Conservation (phyloP, 2,888 invertebrate species). For the Orthonevra nobilis region DNA sequence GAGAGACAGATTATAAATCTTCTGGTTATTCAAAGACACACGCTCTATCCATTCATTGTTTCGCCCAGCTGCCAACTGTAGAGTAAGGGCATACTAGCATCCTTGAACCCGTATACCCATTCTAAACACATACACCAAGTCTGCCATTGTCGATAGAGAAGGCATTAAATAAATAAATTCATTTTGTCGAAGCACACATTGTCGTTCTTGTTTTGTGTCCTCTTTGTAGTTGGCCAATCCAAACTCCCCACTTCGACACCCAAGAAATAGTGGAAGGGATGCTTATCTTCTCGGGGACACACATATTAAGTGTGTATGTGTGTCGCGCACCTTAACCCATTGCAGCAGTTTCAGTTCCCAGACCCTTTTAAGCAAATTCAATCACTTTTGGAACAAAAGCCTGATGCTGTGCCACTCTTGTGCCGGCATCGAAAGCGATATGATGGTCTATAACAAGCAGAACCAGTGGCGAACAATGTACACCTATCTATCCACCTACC, state of each 20-base stretch:
- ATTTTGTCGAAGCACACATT: slow-evolving; percentile 49
- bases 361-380: slow-evolving; percentile 61
- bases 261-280: slow-evolving; percentile 1
- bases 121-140: slow-evolving; percentile 3
- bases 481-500: background rate
- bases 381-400: slow-evolving; percentile 61
- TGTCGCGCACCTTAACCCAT: slow-evolving; percentile 34
- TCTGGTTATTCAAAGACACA: slow-evolving; percentile 54
- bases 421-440: slow-evolving; percentile 60
- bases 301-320: too few relatives aligned
- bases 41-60: slow-evolving; percentile 46
- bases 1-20: slow-evolving; percentile 65
- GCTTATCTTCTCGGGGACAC: slow-evolving; percentile 44
- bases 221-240: too few relatives aligned
- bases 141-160: slow-evolving; percentile 47
- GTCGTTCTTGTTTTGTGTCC: slow-evolving; percentile 41
- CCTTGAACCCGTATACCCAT: slow-evolving; percentile 12
- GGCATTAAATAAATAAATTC: slow-evolving; percentile 63
- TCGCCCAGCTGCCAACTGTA: slow-evolving; percentile 34
- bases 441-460: slow-evolving; percentile 52
- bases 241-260: background rate
- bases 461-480: slow-evolving; percentile 17
- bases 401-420: slow-evolving; percentile 33
- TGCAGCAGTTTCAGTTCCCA: slow-evolving; percentile 17
- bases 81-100: background rate